Evolutionary conservation across 2,797 vertebrate species (phyloP).

Genomic region (Urocyon cinereoargenteus): DNA sequence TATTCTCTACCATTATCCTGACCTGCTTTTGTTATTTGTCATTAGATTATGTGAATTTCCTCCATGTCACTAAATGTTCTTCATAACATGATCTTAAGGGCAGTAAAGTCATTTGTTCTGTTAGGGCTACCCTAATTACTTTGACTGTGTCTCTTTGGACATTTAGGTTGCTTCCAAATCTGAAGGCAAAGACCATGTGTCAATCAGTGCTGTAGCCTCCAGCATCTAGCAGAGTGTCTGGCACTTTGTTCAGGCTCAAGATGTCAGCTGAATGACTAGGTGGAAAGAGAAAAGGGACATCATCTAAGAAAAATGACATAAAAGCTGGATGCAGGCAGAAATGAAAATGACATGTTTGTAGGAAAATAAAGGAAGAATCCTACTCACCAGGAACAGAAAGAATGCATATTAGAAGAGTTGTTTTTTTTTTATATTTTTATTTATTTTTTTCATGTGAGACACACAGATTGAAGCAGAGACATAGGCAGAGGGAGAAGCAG

Average conservation of each 20-base stretch:
- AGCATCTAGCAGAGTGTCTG: not conserved
- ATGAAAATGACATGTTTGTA: not conserved
- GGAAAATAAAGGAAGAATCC: not conserved
- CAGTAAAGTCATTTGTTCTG: not conserved
- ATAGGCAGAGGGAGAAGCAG: too few relatives aligned
- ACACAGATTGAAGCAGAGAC: too few relatives aligned
- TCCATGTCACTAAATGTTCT: not conserved
- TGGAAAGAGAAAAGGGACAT: not conserved
- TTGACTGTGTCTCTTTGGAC: not conserved
- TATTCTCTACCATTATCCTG: not conserved
- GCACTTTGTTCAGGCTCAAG: not conserved
- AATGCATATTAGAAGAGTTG: not conserved
- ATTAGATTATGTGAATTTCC: not conserved
- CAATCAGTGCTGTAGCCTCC: not conserved
- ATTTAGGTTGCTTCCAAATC: slow-evolving; percentile 7
- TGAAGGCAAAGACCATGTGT: not conserved
- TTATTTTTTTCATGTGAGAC: too few relatives aligned
- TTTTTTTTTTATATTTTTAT: not conserved
- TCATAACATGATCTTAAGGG: not conserved
- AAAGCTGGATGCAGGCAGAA: not conserved
- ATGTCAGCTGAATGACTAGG: not conserved
- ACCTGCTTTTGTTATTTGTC: not conserved
- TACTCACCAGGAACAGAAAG: not conserved
- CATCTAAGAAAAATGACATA: not conserved
- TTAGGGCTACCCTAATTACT: not conserved